Conservation (phyloP, 2,888 invertebrate species). For the Acrobasis repandana region DNA sequence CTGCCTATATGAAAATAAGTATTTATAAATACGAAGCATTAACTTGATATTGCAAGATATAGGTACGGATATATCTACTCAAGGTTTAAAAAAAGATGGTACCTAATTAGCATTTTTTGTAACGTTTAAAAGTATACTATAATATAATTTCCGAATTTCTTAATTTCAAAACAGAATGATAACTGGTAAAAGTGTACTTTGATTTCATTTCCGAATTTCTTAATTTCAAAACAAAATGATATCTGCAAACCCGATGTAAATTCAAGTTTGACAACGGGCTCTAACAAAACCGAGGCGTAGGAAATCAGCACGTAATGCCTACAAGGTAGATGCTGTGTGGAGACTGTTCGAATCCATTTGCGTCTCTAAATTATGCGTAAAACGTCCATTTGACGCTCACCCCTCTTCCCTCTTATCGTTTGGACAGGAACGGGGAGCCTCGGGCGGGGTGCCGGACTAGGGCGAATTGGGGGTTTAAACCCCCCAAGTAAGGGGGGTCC, state of each 20-base stretch:
- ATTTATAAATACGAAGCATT: not conserved
- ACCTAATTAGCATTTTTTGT: too few relatives aligned
- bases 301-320: slow-evolving; percentile 48
- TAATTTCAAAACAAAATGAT: not conserved
- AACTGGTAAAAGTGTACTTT: too few relatives aligned
- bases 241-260: not conserved
- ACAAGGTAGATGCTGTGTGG: slow-evolving; percentile 69
- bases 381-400: slow-evolving; percentile 83
- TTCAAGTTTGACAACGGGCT: not conserved
- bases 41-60: too few relatives aligned
- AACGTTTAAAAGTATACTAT: too few relatives aligned
- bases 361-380: slow-evolving; percentile 84
- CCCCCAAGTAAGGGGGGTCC: slow-evolving; percentile 77
- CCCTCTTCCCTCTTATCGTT: slow-evolving; percentile 82
- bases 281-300: slow-evolving; percentile 20
- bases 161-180: too few relatives aligned
- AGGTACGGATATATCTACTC: too few relatives aligned
- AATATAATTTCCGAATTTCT: too few relatives aligned
- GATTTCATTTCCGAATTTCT: too few relatives aligned
- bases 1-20: not conserved
- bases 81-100: too few relatives aligned
- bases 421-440: slow-evolving; percentile 79
- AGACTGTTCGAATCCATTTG: slow-evolving; percentile 83
- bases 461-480: slow-evolving; percentile 77
- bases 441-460: slow-evolving; percentile 82